Evolutionary conservation across 2,113 vertebrate species (phyloP), one percentile per base, ranked within the genome.

Genomic region (Percina caprodes): DNA sequence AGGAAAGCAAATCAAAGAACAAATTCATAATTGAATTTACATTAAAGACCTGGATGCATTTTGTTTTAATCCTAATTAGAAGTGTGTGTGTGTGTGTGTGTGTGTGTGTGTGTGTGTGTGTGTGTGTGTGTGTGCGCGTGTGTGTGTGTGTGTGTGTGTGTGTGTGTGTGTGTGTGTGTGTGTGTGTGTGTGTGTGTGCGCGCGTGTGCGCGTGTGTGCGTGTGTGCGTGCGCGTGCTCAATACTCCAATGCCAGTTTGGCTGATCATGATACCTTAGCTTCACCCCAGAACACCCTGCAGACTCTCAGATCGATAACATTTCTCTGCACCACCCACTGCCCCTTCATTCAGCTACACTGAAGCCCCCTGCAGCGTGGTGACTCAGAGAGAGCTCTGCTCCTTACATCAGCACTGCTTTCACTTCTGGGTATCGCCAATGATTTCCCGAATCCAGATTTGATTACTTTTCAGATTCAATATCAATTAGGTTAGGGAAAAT

Each of bases 21-120:
- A 88, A 86, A 88, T 85, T 79, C 90, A 92, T 86, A 84, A 92
- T 92, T 91, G 69, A 91, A 92, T 91, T 89, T 88, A 90, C 84
- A 88, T 88, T 85, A 86, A 69, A 90, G 88, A 90, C 85, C 86
- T 85, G 83, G 74, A 88, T 92, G 56, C 88, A 90, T 77, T 86
- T 91, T 78, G 89, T 88, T 87, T 80, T 60, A 90, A 90, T 92
- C 77, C 73, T 89, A 79, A 91, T 93, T 59, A 89, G 92, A 92
- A 82, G 35, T 69, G 30, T 58, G 0, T 82, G 0, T 35, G 48
- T 59, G 51, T 75, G 30, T 61, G n/a, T 74, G 33, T 59, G 45
- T 42, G 66, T 52, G 51, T n/a, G n/a, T n/a, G n/a, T n/a, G n/a
- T n/a, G n/a, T n/a, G n/a, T n/a, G n/a, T n/a, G n/a, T n/a, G n/a